Base-by-base conservation (phyloP, 1,140 invertebrate genomes). In the Luehdorfia chinensis region DNA sequence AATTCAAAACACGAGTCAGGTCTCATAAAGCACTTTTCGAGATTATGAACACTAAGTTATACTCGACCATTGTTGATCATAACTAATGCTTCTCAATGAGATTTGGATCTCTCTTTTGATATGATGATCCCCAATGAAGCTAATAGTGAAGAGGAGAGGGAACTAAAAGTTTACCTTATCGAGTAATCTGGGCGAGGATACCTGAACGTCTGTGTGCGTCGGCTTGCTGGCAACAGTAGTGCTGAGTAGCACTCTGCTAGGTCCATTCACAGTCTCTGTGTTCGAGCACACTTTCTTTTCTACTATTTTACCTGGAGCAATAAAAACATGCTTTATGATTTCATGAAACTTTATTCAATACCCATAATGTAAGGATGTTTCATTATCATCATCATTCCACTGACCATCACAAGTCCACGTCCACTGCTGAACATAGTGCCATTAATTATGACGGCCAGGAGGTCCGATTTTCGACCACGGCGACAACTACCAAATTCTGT, bases 271-370 rank as follows among this genome's bases (percentile, higher is more conserved):
- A 3, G 68, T 78, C 50, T 87, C 84, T 16, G 80, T 79, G 23
- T 80, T 87, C 62, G 70, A 57, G 41, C 77, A 85, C 62, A 90
- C 90, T 61, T 84, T 88, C 75, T 91, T 91, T 54, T 91, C 90
- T 23, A 91, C 88, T 59, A 91, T 89, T 87, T 88, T 88, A 30
- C 86, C 90, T 90, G 65, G 2, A 81, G 83, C 47, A 50, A 50
- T 52, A 46, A 34, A 9, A 44, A 3, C 28, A 16, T 39, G n/a
- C n/a, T 9, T 13, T 18, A 2, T 8, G 5, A 3, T 7, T 3
- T 13, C 14, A 1, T 15, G 15, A 1, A 3, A 4, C 12, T 8
- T 28, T 11, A 0, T 8, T 8, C 2, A 12, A 28, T 11, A 28
- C 27, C 12, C 9, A 2, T 28, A 11, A 4, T 11, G 4, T 4